These are phyloP conservation scores for Agrotis exclamationis DNA, from an alignment of 2,888 invertebrate species.

Conservation along the genomic window DNA sequence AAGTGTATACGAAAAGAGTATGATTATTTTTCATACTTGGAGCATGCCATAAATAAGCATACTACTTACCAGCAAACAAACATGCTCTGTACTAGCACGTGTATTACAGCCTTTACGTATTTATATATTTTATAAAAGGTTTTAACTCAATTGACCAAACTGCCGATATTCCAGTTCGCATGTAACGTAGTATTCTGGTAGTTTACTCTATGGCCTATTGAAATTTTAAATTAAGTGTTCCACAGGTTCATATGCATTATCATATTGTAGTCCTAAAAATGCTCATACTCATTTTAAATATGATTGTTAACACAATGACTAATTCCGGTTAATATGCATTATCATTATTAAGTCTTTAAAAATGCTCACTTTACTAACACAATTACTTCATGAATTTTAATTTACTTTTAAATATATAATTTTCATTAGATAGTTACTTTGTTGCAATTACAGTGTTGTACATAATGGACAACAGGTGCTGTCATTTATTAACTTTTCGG, in stretches of 20 bases:
- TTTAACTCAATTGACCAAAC: slow-evolving; percentile 1
- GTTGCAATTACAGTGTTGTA: slow-evolving; percentile 10
- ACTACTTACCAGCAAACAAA: slow-evolving; percentile 2
- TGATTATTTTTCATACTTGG: neutral
- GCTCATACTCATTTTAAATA: slow-evolving; percentile 26
- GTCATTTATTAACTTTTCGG: slow-evolving; percentile 31
- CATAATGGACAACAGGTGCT: slow-evolving; percentile 19
- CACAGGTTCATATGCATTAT: slow-evolving; percentile 17
- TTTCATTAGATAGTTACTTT: slow-evolving; percentile 16
- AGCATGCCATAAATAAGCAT: slow-evolving; percentile 7
- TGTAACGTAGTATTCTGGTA: slow-evolving; percentile 24
- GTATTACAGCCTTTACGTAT: slow-evolving; percentile 1
- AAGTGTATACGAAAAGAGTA: neutral
- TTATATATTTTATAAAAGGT: slow-evolving; percentile 14
- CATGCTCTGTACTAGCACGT: neutral
- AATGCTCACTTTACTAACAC: slow-evolving; percentile 24
- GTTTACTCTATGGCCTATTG: slow-evolving; percentile 32
- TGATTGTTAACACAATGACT: slow-evolving; percentile 19
- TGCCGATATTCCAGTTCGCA: slow-evolving; percentile 4
- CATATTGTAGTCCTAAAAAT: slow-evolving; percentile 38
- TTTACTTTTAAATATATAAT: neutral
- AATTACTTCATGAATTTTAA: slow-evolving; percentile 13
- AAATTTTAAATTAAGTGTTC: slow-evolving; percentile 29
- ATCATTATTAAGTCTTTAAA: slow-evolving; percentile 31
- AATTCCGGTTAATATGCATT: slow-evolving; percentile 12